Percentiles rank a stretch among this genome's conserved stretches.
Evolutionary conservation across 2,797 vertebrate species (phyloP).

Genomic region (Spondyliosoma cantharus): DNA sequence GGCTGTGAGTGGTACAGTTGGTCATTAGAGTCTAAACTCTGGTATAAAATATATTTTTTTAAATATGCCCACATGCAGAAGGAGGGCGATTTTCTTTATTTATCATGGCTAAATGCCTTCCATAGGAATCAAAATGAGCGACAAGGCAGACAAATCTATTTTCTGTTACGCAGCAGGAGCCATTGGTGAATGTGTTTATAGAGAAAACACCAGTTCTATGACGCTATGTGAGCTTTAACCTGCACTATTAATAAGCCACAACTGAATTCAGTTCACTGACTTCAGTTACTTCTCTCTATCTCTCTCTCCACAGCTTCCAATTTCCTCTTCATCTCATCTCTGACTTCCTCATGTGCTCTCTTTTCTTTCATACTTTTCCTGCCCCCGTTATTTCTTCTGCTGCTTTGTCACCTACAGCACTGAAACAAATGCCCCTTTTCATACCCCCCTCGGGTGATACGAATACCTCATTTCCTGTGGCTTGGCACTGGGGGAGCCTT

Average conservation of each 20-base stretch:
- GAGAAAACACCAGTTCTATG: slow-evolving; percentile 58
- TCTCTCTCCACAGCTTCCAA: background rate
- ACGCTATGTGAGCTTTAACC: background rate
- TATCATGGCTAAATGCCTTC: slow-evolving; percentile 19
- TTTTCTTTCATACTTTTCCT: slow-evolving; percentile 32
- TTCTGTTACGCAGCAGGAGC: slow-evolving; percentile 27
- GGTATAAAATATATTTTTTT: slow-evolving; percentile 22
- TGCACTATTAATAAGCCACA: slow-evolving; percentile 24
- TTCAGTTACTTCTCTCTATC: slow-evolving; percentile 9
- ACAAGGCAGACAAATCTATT: slow-evolving; percentile 37
- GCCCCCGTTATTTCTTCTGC: slow-evolving; percentile 50
- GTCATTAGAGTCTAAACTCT: slow-evolving; percentile 4
- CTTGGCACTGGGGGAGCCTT: slow-evolving; percentile 72
- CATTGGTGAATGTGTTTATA: slow-evolving; percentile 48
- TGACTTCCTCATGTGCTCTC: slow-evolving; percentile 26
- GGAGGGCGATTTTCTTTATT: slow-evolving; percentile 42
- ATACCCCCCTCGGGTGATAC: slow-evolving; percentile 74
- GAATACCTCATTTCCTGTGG: slow-evolving; percentile 88
- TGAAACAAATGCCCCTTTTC: slow-evolving; percentile 86
- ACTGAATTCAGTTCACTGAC: slow-evolving; percentile 4
- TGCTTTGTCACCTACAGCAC: slow-evolving; percentile 80
- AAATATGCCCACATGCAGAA: slow-evolving; percentile 31
- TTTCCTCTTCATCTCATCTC: slow-evolving; percentile 23
- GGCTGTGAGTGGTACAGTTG: slow-evolving; percentile 2
- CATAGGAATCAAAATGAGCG: slow-evolving; percentile 44